These are phyloP conservation scores for Chiroxiphia lanceolata DNA, from an alignment of 2,797 vertebrate species.

Conservation along the genomic window DNA sequence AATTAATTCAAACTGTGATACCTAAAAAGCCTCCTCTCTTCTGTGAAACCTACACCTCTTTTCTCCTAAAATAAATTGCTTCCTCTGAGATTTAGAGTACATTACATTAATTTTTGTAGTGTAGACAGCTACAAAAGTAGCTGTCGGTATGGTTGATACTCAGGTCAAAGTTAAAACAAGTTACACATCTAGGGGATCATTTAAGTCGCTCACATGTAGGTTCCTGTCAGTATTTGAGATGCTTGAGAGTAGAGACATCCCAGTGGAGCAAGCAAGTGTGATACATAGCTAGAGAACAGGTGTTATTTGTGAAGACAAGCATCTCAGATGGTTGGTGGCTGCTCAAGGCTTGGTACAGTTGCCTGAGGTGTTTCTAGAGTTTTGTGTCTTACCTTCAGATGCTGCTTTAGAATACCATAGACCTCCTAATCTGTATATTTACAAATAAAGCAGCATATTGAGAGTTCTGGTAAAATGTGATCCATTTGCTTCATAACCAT, in stretches of 20 bases:
- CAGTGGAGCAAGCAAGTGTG: not conserved
- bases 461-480: not conserved
- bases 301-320: not conserved
- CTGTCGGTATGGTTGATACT: not conserved
- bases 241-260: not conserved
- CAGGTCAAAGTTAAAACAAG: not conserved
- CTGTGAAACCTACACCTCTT: not conserved
- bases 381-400: not conserved
- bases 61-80: not conserved
- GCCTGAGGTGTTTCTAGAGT: not conserved
- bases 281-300: not conserved
- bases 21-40: not conserved
- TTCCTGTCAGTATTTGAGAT: not conserved
- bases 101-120: not conserved
- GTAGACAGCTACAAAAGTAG: not conserved
- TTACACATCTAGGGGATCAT: not conserved
- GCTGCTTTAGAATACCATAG: not conserved
- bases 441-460: fast-evolving
- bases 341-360: not conserved
- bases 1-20: not conserved
- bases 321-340: not conserved
- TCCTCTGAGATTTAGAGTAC: not conserved
- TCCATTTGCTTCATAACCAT: not conserved
- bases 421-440: not conserved
- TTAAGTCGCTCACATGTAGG: not conserved